Percentiles rank a stretch among this genome's conserved stretches.
phyloP scores from a whole-genome alignment of 1,140 invertebrate genomes.

The Aphelenchoides besseyi region DNA sequence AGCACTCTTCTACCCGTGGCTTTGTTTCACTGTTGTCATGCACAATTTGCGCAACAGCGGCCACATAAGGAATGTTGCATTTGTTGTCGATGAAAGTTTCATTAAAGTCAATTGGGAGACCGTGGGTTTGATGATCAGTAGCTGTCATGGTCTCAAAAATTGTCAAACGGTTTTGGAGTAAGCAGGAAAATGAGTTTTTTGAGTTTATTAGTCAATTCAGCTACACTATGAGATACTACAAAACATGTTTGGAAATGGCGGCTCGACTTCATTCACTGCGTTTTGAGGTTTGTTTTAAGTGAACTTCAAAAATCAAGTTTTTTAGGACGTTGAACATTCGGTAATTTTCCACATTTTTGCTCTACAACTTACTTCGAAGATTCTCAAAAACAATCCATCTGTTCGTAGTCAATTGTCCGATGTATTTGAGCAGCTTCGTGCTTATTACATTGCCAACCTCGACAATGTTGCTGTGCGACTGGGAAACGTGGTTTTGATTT shows the following conservation, averaged over 20 bases:
- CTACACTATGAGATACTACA: neutral
- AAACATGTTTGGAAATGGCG: neutral
- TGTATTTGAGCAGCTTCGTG: neutral
- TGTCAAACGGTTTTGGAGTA: neutral
- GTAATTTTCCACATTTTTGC: slow-evolving; percentile 12
- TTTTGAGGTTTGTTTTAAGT: neutral
- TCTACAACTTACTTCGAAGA: neutral
- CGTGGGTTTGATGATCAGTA: neutral
- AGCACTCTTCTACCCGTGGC: slow-evolving; percentile 13
- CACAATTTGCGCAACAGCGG: neutral
- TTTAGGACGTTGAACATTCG: neutral
- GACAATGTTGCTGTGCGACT: neutral
- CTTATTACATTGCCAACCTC: neutral
- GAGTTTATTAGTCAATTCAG: neutral
- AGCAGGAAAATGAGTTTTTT: too few relatives aligned
- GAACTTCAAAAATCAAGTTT: neutral
- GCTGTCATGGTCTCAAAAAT: neutral
- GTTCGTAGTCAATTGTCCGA: neutral
- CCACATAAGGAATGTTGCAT: neutral
- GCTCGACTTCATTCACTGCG: neutral
- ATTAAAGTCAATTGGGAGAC: neutral
- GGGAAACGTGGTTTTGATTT: neutral
- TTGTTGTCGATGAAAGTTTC: neutral
- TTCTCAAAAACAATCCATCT: neutral
- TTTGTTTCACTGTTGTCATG: neutral